Percentiles rank a stretch among this genome's conserved stretches.
Conservation (phyloP, 2,797 vertebrate genomes). For the Aeoliscus strigatus region DNA sequence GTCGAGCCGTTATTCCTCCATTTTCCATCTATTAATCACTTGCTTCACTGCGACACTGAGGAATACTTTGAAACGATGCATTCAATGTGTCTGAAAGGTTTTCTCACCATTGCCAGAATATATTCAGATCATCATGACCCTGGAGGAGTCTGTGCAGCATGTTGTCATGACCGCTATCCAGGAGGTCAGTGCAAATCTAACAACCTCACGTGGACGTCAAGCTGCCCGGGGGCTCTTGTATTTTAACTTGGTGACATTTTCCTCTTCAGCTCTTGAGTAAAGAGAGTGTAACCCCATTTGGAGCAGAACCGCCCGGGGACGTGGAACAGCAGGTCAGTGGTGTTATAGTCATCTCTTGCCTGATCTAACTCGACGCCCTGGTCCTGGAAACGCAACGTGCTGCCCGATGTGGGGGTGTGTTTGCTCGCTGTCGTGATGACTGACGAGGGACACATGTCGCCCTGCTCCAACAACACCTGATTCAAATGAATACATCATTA, state of each 20-base stretch:
- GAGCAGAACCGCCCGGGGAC: conserved; percentile 79
- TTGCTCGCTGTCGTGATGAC: no score
- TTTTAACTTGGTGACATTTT: conserved; percentile 17
- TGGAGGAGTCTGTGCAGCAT: conserved; percentile 97
- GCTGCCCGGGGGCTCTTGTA: no score
- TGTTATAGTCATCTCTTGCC: conserved; percentile 1
- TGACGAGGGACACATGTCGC: no score
- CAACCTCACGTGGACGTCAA: no score
- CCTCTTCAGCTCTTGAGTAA: conserved; percentile 86
- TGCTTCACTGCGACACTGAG: conserved; percentile 3
- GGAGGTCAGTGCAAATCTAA: conserved; percentile 88
- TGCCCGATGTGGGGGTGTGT: no score
- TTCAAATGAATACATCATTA: no score
- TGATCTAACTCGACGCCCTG: no score
- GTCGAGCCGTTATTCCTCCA: no score
- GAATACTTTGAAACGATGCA: neutral
- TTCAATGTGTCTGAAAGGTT: neutral
- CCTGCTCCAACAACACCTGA: no score
- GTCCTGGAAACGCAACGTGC: no score
- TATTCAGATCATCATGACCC: conserved; percentile 97
- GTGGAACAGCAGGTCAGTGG: conserved; percentile 84
- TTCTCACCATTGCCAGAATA: conserved; percentile 77
- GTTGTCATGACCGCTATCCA: conserved; percentile 99
- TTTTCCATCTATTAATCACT: no score
- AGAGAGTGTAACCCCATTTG: conserved; percentile 73